A percentile compares a stretch with the other conserved stretches of the same genome.
Conservation (phyloP, 2,888 invertebrate genomes). For the Lycia hirtaria region DNA sequence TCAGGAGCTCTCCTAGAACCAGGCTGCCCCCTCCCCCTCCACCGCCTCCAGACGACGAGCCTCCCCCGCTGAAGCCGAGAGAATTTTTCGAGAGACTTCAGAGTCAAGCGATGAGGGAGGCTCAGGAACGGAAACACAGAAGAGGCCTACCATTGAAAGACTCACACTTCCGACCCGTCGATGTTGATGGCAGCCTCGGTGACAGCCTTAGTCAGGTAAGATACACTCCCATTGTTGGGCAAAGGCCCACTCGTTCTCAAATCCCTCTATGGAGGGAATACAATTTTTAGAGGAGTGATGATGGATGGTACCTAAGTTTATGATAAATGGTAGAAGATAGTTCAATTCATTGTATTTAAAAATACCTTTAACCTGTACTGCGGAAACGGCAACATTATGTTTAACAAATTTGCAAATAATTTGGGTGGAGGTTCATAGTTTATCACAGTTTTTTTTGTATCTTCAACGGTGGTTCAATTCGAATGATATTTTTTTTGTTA, state of each 20-base stretch:
- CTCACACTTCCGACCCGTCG: slow-evolving; percentile 70
- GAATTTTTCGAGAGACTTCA: slow-evolving; percentile 83
- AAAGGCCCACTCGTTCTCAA: background rate
- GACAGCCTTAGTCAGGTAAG: slow-evolving; percentile 83
- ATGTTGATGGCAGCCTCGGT: slow-evolving; percentile 76
- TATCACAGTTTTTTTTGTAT: no score
- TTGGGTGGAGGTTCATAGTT: no score
- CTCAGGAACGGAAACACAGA: slow-evolving; percentile 69
- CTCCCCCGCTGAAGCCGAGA: slow-evolving; percentile 83
- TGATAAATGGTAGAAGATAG: no score
- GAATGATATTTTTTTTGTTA: no score
- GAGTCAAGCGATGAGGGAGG: slow-evolving; percentile 80
- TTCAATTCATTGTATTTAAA: no score
- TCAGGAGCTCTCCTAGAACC: slow-evolving; percentile 76
- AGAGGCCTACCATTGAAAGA: slow-evolving; percentile 65
- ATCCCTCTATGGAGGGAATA: background rate
- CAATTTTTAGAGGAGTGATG: no score
- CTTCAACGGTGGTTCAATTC: no score
- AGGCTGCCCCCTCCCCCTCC: slow-evolving; percentile 78
- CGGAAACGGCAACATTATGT: no score
- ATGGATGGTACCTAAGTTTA: no score
- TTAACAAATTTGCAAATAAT: no score
- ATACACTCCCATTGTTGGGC: slow-evolving; percentile 10
- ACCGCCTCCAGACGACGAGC: slow-evolving; percentile 77
- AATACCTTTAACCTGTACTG: no score